Conservation (phyloP, 2,113 vertebrate species). For the Myrmecophaga tridactyla region DNA sequence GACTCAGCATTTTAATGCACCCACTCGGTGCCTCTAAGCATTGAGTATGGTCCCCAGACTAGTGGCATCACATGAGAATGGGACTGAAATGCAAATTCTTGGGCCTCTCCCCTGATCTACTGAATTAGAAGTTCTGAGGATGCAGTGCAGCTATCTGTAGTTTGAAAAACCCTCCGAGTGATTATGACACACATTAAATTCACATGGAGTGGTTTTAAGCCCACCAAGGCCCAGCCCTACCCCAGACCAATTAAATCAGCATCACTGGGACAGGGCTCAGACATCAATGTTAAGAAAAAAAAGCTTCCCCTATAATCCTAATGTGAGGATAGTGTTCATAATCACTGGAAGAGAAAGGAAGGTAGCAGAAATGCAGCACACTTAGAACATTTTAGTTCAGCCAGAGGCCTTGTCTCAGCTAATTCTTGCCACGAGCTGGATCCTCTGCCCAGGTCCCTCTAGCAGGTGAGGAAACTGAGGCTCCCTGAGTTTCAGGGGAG, state of each 20-base stretch:
- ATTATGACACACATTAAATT: neutral
- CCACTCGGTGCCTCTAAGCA: neutral
- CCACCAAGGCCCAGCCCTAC: neutral
- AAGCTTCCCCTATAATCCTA: neutral
- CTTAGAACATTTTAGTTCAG: neutral
- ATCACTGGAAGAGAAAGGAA: neutral
- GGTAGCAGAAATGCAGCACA: neutral
- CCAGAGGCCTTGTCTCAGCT: neutral
- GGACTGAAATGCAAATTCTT: neutral
- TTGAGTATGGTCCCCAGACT: neutral
- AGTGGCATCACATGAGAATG: neutral
- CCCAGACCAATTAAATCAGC: neutral
- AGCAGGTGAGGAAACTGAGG: neutral
- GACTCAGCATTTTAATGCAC: neutral
- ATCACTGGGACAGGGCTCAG: neutral
- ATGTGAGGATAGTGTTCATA: neutral
- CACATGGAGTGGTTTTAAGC: neutral
- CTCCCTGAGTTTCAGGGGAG: neutral
- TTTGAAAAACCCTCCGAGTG: neutral
- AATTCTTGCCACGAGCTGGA: neutral
- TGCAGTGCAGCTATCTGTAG: neutral
- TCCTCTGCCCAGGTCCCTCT: neutral
- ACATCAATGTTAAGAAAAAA: neutral
- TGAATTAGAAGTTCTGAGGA: neutral
- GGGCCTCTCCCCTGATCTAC: neutral